Evolutionary conservation across 92 coral and sea anemone genomes (phyloP), one percentile per base, ranked within the genome.

Genomic region (Siderastrea siderea): DNA sequence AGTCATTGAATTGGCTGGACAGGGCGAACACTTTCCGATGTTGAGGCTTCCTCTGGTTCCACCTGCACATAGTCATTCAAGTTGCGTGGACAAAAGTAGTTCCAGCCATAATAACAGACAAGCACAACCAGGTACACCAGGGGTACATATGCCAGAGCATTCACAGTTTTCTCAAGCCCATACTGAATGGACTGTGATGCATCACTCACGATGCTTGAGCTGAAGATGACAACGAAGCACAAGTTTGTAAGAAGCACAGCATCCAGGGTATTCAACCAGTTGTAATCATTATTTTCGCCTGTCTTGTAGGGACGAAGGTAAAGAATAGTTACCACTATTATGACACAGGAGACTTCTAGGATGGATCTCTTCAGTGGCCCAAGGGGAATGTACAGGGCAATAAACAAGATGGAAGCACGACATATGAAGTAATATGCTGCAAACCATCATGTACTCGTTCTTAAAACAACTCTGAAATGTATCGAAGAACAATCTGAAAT

Each of bases 391-490:
- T 76, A 85, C 84, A 94, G 80, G 14, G 94, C 85, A 45, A 95
- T 87, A 16, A 90, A 59, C 52, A 97, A 86, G 44, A 97, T 85
- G 78, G 68, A 87, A 78, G 95, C 84, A 14, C 99, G 98, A 72
- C 98, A 92, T 7, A 95, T 79, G 89, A 97, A 95, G 73, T 97
- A 97, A 75, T 90, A 97, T 15, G 95, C 98, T 3, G 99, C 95
- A 91, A 96, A 97, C 99, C 99, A 97, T 15, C 98, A n/a, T 88
- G 71, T 90, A 91, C 46, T 78, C 87, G 45, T 90, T 95, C 67
- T 77, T 92, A 71, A 86, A 95, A 71, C 97, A 96, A 62, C 89
- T 83, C 85, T 97, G 99, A 79, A 97, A 94, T 14, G 89, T 78
- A 86, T 97, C 97, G n/a, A 97, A 97, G 80, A 93, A 90, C 44